Conservation (phyloP, 2,797 vertebrate genomes). For the Malacoraja senta region DNA sequence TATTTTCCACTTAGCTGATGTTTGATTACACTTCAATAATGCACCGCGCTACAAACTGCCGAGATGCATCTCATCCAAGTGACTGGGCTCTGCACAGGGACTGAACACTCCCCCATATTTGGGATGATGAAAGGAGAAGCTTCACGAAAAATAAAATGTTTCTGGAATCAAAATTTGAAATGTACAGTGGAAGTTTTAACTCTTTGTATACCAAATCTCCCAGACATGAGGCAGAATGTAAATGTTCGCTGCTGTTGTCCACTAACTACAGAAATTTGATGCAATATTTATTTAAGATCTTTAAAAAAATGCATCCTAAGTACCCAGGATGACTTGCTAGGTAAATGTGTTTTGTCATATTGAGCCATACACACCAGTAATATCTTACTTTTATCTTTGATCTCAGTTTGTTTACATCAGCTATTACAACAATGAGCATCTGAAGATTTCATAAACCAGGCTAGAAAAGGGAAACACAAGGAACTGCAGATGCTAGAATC, state of each 20-base stretch:
- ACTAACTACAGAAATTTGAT: background rate
- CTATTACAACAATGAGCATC: slow-evolving; percentile 53
- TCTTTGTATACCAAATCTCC: background rate
- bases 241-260: background rate
- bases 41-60: slow-evolving; percentile 47
- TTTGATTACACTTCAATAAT: slow-evolving; percentile 77
- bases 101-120: slow-evolving; percentile 23
- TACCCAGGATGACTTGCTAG: background rate
- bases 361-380: background rate
- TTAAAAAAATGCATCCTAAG: background rate
- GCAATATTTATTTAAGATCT: background rate
- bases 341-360: background rate
- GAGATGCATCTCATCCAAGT: slow-evolving; percentile 31
- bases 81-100: slow-evolving; percentile 34
- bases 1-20: slow-evolving; percentile 85
- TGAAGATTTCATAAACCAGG: slow-evolving; percentile 49
- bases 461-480: background rate
- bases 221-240: background rate
- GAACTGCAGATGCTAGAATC: too few species aligned
- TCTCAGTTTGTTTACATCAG: slow-evolving; percentile 41
- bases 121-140: slow-evolving; percentile 5
- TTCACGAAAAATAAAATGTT: slow-evolving; percentile 18
- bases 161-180: slow-evolving; percentile 14
- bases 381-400: slow-evolving; percentile 9
- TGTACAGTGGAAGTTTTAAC: slow-evolving; percentile 10